phyloP scores from a whole-genome alignment of 2,113 vertebrate genomes.

The Hystrix cristata region DNA sequence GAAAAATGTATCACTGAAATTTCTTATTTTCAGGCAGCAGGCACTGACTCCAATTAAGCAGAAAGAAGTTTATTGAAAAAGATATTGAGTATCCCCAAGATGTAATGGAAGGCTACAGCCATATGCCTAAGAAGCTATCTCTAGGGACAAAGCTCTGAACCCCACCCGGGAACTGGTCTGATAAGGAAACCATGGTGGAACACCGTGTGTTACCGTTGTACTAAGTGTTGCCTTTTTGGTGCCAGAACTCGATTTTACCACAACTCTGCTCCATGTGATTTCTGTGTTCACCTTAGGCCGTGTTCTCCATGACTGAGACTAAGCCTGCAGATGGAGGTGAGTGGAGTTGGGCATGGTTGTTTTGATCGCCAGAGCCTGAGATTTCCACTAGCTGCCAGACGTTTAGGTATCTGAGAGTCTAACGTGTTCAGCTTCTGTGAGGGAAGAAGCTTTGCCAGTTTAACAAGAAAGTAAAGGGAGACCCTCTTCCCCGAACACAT shows the following conservation, averaged over 20 bases:
- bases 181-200: background rate
- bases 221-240: background rate
- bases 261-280: background rate
- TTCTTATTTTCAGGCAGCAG: slow-evolving; percentile 27
- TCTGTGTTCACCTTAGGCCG: background rate
- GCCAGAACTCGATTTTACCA: background rate
- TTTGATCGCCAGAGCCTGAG: background rate
- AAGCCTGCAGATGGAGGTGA: background rate
- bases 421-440: background rate
- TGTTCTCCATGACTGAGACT: rapidly evolving
- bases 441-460: background rate
- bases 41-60: background rate
- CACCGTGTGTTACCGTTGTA: background rate
- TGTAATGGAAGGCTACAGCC: background rate
- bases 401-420: background rate
- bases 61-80: slow-evolving; percentile 31
- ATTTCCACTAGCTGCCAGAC: background rate
- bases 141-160: background rate
- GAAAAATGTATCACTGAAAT: background rate
- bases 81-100: background rate
- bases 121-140: background rate
- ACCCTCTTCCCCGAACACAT: no score
- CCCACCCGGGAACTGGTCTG: background rate
- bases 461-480: background rate
- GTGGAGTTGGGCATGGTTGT: background rate